Percentiles rank a stretch among this genome's conserved stretches.
phyloP scores from a whole-genome alignment of 2,888 invertebrate genomes.

The Carpatolechia fugitivella region DNA sequence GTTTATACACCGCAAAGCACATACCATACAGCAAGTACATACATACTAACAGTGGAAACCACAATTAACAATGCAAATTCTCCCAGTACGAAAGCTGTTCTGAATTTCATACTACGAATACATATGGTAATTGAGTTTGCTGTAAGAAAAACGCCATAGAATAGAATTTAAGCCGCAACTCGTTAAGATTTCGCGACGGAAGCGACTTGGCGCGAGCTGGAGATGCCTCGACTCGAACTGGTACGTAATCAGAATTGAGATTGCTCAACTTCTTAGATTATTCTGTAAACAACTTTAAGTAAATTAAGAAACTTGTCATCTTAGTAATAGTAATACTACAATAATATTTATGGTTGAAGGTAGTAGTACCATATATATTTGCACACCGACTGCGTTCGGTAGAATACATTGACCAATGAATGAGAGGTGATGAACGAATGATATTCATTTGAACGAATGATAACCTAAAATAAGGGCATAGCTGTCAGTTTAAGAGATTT shows the following conservation, averaged over 20 bases:
- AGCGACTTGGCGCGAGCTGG: conserved; percentile 10
- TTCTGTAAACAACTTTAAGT: too few relatives aligned
- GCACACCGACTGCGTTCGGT: too few relatives aligned
- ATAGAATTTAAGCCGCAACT: conserved; percentile 38
- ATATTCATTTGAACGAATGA: too few relatives aligned
- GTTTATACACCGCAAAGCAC: conserved; percentile 4
- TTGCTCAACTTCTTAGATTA: too few relatives aligned
- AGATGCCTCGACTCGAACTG: conserved; percentile 1
- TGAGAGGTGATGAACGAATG: too few relatives aligned
- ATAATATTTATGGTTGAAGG: too few relatives aligned
- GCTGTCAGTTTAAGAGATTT: too few relatives aligned
- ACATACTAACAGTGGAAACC: conserved; percentile 37
- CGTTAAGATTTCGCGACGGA: conserved; percentile 38
- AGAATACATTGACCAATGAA: too few relatives aligned
- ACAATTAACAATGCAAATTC: conserved; percentile 78
- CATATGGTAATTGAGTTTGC: conserved; percentile 66
- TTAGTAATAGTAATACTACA: too few relatives aligned
- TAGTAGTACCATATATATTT: too few relatives aligned
- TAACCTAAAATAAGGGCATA: too few relatives aligned
- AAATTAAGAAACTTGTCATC: too few relatives aligned
- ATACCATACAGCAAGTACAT: conserved; percentile 22
- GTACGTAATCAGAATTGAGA: background rate
- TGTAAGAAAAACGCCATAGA: conserved; percentile 56
- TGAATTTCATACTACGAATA: conserved; percentile 70
- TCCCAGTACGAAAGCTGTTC: conserved; percentile 56